A percentile compares a stretch with the other conserved stretches of the same genome.
Evolutionary conservation across 2,888 invertebrate species (phyloP).

Genomic region (Ectemnius lituratus): DNA sequence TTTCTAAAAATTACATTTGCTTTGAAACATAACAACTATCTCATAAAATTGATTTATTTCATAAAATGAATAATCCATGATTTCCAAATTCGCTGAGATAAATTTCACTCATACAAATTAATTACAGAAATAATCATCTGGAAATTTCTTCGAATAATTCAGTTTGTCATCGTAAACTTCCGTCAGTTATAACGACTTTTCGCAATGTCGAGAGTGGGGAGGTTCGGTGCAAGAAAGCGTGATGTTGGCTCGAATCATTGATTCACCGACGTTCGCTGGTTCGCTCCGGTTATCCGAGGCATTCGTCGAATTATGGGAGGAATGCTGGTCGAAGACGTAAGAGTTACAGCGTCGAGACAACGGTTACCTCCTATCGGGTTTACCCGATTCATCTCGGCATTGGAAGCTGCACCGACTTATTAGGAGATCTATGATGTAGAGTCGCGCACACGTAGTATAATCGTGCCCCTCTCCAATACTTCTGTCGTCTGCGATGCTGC

Average conservation of each 20-base stretch:
- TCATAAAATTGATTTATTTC: too few species aligned
- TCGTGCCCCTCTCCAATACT: slow-evolving; percentile 6
- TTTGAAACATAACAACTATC: too few species aligned
- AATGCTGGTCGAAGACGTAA: slow-evolving; percentile 31
- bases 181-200: too few species aligned
- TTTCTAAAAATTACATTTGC: too few species aligned
- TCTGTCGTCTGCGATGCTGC: background rate
- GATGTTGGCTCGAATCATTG: slow-evolving; percentile 7
- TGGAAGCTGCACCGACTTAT: slow-evolving; percentile 62
- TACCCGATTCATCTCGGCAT: slow-evolving; percentile 63
- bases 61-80: too few species aligned
- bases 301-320: background rate
- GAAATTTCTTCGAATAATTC: background rate
- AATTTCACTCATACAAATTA: too few species aligned
- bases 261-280: slow-evolving; percentile 9
- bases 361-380: slow-evolving; percentile 66
- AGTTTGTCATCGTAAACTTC: too few species aligned
- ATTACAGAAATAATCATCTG: too few species aligned
- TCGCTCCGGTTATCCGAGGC: slow-evolving; percentile 13
- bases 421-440: slow-evolving; percentile 55
- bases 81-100: too few species aligned
- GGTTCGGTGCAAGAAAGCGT: background rate
- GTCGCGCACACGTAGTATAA: slow-evolving; percentile 16
- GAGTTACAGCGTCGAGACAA: slow-evolving; percentile 49
- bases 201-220: too few species aligned